Evolutionary conservation across 1,140 invertebrate genomes (phyloP).

Genomic region (Cepaea nemoralis): DNA sequence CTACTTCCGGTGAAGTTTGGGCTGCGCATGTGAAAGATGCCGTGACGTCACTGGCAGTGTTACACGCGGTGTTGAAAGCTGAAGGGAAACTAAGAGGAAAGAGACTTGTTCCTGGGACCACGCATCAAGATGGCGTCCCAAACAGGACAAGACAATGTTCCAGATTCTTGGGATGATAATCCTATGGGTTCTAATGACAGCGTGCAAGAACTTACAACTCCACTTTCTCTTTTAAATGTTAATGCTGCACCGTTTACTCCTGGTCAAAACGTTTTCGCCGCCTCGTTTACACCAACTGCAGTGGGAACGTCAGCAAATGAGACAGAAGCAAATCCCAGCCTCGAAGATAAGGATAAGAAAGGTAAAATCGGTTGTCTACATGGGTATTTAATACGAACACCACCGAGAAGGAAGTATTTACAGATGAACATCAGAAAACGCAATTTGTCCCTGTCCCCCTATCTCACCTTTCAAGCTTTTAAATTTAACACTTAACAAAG

Average conservation of each 20-base stretch:
- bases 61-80: constrained; percentile 45
- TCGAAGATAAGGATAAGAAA: not conserved
- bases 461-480: too few relatives aligned
- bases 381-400: too few relatives aligned
- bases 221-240: constrained; percentile 79
- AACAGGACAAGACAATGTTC: constrained; percentile 74
- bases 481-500: too few relatives aligned
- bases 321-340: not conserved
- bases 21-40: not conserved
- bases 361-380: too few relatives aligned
- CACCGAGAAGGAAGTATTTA: too few relatives aligned
- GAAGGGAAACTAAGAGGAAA: not conserved
- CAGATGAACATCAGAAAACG: too few relatives aligned
- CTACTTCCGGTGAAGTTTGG: constrained; percentile 1
- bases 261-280: constrained; percentile 87
- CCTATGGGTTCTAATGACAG: constrained; percentile 45
- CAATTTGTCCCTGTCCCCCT: too few relatives aligned
- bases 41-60: constrained; percentile 46
- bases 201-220: constrained; percentile 47
- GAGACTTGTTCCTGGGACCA: constrained; percentile 6
- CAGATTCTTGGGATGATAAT: constrained; percentile 78
- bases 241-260: constrained; percentile 74
- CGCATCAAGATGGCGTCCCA: constrained; percentile 57
- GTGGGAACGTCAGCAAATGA: constrained; percentile 13
- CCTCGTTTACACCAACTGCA: constrained; percentile 92